Base-by-base conservation (phyloP, 64 coral and sea anemone species). In the Stichodactyla mertensii region DNA sequence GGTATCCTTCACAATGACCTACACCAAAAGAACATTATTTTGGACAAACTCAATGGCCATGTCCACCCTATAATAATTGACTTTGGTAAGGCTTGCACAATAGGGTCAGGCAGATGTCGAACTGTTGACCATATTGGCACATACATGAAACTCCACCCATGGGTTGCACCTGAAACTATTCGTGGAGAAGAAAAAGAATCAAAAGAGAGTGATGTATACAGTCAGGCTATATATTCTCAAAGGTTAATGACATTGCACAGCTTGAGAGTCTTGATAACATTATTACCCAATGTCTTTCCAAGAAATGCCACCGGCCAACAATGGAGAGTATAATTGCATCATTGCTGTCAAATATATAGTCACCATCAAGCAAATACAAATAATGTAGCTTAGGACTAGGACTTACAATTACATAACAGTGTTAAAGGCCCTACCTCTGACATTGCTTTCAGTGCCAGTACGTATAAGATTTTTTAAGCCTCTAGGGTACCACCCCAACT, bases 1-100 rank as follows among this genome's bases (percentile, higher is more conserved):
- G 87, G 87, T 23, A 20, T 82, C 20, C 51, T 88, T 80, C 87
- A 88, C 79, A 88, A 88, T 82, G 87, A 88, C 20, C 23, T 88
- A 19, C 78, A 88, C 56, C 78, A 77, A 61, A 88, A 88, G 57
- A 88, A 88, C 58, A 88, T 82, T 31, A 19, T 88, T 10, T 77
- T 88, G 77, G 87, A 88, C 22, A 88, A 31, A 82, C 54, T 82
- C 12, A 59, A 88, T 88, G 77, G 87, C 51, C 87, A 88, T 22
- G 61, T 52, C 53, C 87, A 88, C 51, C 87, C 78, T 78, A 55
- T 88, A 60, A 87, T 87, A 55, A 79, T 87, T n/a, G n/a, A n/a
- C n/a, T n/a, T n/a, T n/a, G n/a, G n/a, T n/a, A n/a, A n/a, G n/a
- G n/a, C n/a, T n/a, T 88, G 54, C 55, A 80, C 28, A 80, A 31